Base-by-base conservation (phyloP, 1,140 invertebrate species). In the Drosophila nigrodunni region DNA sequence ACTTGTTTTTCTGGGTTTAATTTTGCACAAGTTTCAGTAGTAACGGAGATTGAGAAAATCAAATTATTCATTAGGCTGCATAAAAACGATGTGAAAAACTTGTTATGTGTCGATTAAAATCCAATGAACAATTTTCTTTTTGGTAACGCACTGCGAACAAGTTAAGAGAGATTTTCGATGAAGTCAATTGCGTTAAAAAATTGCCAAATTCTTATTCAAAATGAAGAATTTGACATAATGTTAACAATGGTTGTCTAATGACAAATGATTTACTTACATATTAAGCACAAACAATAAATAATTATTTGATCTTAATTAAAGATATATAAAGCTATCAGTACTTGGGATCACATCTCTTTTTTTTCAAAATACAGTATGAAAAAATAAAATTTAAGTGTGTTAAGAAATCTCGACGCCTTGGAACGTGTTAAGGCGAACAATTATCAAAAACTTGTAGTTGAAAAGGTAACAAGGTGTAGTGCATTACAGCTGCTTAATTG, bases 101-200 rank as follows among this genome's bases (percentile, higher is more conserved):
- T 41, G 60, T 62, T 62, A 49, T 46, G 60, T 52, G 47, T 30
- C 60, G 47, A 61, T 62, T 50, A 62, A 39, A 55, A 62, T 62
- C 34, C 47, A 30, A 34, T 61, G 59, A 49, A 49, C 35, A 7
- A 49, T 62, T 62, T 62, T 50, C 60, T 62, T 62, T 62, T 62
- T 62, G 60, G 60, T 62, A 62, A 62, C 50, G 39, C 52, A 37
- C 35, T 21, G 18, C 18, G 11, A 11, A 62, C 60, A 47, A 50
- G 60, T 62, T 49, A 7, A 35, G 35, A 55, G 35, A 55, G 47
- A 49, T 41, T 41, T 43, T 62, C 60, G 47, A 62, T 62, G 52
- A 39, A 41, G 46, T 50, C 11, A 62, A 62, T 50, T 62, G 35
- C 35, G 35, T 39, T 62, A 39, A 52, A 25, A 49, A 46, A 61